Evolutionary conservation across 2,797 vertebrate genomes (phyloP).

Genomic region (Arvicola amphibius): DNA sequence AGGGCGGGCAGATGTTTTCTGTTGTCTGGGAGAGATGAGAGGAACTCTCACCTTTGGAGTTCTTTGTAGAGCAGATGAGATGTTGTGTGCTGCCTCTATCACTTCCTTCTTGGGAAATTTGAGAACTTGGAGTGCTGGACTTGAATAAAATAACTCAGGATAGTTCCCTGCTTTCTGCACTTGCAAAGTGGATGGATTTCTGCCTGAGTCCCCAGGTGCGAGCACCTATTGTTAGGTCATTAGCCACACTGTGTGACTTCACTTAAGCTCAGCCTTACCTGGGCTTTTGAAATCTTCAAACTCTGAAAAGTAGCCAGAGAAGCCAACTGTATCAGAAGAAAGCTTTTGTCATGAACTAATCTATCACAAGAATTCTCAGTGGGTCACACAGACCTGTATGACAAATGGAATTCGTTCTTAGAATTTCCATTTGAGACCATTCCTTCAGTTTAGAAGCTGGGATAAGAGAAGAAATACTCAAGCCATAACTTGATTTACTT

Average conservation of each 20-base stretch:
- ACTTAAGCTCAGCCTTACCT: slow-evolving; percentile 19
- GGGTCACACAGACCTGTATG: not conserved
- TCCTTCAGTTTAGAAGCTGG: slow-evolving; percentile 39
- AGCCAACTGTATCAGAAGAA: slow-evolving; percentile 9
- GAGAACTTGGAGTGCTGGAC: not conserved
- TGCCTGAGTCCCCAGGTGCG: not conserved
- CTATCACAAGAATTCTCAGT: not conserved
- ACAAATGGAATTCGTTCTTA: not conserved
- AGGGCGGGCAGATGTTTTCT: not conserved
- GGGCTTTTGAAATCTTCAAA: slow-evolving; percentile 42
- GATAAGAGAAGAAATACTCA: not conserved
- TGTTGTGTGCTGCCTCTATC: not conserved
- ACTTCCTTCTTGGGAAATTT: slow-evolving; percentile 53
- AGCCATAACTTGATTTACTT: not conserved
- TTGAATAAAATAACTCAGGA: slow-evolving; percentile 42
- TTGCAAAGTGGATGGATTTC: slow-evolving; percentile 1
- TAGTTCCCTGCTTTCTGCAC: slow-evolving; percentile 51
- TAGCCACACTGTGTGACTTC: slow-evolving; percentile 43
- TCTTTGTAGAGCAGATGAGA: slow-evolving; percentile 7
- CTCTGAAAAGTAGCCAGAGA: not conserved
- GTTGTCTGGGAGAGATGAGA: not conserved
- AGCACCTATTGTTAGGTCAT: slow-evolving; percentile 67
- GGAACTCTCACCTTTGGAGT: slow-evolving; percentile 60
- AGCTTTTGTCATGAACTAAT: not conserved
- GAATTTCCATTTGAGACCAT: not conserved